Evolutionary conservation across 2,888 invertebrate species (phyloP), one percentile per base, ranked within the genome.

Genomic region (Pseudanteris insignis): DNA sequence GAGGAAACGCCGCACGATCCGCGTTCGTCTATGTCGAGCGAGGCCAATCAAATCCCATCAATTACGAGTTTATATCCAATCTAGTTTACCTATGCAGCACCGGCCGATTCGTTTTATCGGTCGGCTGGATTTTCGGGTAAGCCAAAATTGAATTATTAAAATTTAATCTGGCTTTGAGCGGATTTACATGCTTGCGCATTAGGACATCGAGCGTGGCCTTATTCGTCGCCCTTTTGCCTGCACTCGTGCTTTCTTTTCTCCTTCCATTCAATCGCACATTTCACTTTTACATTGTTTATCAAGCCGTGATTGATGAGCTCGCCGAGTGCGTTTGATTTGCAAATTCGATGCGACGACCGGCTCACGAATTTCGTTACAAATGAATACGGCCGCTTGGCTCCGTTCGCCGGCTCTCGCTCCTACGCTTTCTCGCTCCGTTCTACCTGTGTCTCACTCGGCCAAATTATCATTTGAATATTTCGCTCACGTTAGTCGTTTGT

Each of bases 131-230:
- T 63, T 57, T 50, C 58, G 59, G 66, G 67, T 70, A 68, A 68
- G 67, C 71, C 67, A 63, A 72, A 70, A 73, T 73, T 75, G 72
- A 73, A 76, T 76, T 76, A 76, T 76, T 76, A 76, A 75, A 76
- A 76, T 75, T 74, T 75, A 76, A 76, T 76, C 75, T 73, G 68
- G 72, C 73, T 69, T 67, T 63, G 68, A 58, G 48, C 64, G 63
- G 60, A 60, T 64, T 64, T 60, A 63, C 59, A 54, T 63, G 58
- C 29, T 30, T 25, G 5, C 34, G 43, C 54, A 54, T 54, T 54
- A 61, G 48, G 15, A 30, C 8, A 18, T 14, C 40, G n/a, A 26
- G 21, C 36, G 51, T 15, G 30, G 24, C 51, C 51, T 63, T 55
- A 59, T 55, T 51, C 51, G 47, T 30, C 4, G 26, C 25, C 28